phyloP scores from a whole-genome alignment of 2,113 vertebrate species.

The Poecile atricapillus region DNA sequence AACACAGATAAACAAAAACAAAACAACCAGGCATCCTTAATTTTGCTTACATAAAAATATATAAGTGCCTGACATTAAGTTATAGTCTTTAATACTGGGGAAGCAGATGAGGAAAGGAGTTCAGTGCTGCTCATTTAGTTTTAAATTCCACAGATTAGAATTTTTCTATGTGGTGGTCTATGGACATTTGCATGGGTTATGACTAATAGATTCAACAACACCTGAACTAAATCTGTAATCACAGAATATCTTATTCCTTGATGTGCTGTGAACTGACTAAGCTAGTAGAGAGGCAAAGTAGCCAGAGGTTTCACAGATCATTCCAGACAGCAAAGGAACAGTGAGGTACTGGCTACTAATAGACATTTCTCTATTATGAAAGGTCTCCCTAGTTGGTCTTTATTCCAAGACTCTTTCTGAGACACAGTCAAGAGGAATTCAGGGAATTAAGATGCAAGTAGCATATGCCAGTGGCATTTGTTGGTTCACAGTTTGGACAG shows the following conservation, averaged over 20 bases:
- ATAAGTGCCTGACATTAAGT: background rate
- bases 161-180: background rate
- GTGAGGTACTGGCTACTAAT: background rate
- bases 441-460: background rate
- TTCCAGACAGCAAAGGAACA: background rate
- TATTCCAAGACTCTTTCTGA: background rate
- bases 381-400: background rate
- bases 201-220: background rate
- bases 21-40: background rate
- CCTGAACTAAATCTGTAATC: background rate
- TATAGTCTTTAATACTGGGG: background rate
- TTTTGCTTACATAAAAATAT: background rate
- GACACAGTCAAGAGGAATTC: background rate
- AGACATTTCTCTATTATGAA: background rate
- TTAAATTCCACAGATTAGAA: background rate
- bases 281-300: background rate
- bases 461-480: background rate
- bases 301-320: background rate
- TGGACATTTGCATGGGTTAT: background rate
- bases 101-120: background rate
- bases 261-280: background rate
- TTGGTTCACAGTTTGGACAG: background rate
- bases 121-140: background rate
- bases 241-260: background rate
- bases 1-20: background rate